phyloP scores from a whole-genome alignment of 2,113 vertebrate species.

The Ardeotis arabs region DNA sequence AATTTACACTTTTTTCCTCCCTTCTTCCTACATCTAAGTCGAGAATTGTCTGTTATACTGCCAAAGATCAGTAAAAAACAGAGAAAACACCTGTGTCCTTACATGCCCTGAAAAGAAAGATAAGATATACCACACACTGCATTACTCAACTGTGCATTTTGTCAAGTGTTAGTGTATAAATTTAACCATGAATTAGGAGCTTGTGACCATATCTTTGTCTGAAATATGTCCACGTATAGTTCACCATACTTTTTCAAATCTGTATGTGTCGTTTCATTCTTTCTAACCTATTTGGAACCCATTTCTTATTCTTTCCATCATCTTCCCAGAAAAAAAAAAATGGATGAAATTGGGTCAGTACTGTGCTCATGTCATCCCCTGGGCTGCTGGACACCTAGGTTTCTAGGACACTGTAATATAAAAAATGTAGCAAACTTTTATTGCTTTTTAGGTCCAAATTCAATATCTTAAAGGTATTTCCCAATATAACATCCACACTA shows the following conservation, averaged over 20 bases:
- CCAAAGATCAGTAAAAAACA: background rate
- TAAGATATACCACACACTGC: background rate
- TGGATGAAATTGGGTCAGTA: background rate
- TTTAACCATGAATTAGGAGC: background rate
- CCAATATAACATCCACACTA: background rate
- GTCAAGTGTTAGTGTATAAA: background rate
- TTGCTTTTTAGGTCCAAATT: background rate
- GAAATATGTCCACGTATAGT: background rate
- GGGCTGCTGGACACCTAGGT: background rate
- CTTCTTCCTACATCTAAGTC: background rate
- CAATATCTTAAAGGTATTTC: background rate
- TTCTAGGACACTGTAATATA: conserved; percentile 2
- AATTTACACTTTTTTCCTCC: background rate
- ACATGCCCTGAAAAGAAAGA: background rate
- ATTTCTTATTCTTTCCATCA: conserved; percentile 14
- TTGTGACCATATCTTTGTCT: background rate
- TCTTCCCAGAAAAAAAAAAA: background rate
- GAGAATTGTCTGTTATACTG: background rate
- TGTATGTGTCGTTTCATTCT: background rate
- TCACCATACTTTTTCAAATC: background rate
- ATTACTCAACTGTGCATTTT: background rate
- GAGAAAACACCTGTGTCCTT: background rate
- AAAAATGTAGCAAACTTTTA: background rate
- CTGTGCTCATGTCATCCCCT: background rate
- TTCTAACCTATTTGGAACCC: background rate